Base-by-base conservation (phyloP, 2,888 invertebrate species). In the Acrocyrtus sp. region DNA sequence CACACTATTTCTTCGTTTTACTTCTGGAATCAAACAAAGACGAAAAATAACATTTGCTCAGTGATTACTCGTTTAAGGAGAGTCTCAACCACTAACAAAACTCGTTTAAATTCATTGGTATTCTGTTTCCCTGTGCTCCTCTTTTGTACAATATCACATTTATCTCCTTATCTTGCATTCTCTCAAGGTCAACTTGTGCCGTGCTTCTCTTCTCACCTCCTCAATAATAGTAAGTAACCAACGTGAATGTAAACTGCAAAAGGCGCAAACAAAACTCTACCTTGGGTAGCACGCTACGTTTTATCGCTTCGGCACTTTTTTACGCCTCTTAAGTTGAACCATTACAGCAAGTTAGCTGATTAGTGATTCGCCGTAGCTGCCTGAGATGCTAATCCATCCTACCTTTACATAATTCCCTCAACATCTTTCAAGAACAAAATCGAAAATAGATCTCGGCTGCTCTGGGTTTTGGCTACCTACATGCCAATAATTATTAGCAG, bases 171-270 rank as follows among this genome's bases (percentile, higher is more conserved):
- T n/a, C n/a, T n/a, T n/a, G n/a, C n/a, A n/a, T n/a, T 26, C 26
- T 39, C 34, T 39, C 54, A 54, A 54, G 54, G 54, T 54, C 54
- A 54, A 54, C 54, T 21, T 54, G 54, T 54, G 22, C n/a, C 22
- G 15, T 54, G 54, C 54, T 39, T 54, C 15, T 21, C 1, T 8
- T n/a, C 29, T 19, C 26, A n/a, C 2, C 29, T 29, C 17, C 34
- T 15, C 15, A 4, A 26, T 22, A 22, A 4, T 10, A 26, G 29
- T 3, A n/a, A 8, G n/a, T 10, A 1, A 39, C 56, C 15, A 51
- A 51, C n/a, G n/a, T n/a, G n/a, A n/a, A n/a, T n/a, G n/a, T n/a
- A n/a, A n/a, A n/a, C n/a, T n/a, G n/a, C n/a, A n/a, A n/a, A n/a
- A n/a, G n/a, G n/a, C n/a, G n/a, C n/a, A n/a, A n/a, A n/a, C n/a